Conservation (phyloP, 2,113 vertebrate species). For the Carlito syrichta region DNA sequence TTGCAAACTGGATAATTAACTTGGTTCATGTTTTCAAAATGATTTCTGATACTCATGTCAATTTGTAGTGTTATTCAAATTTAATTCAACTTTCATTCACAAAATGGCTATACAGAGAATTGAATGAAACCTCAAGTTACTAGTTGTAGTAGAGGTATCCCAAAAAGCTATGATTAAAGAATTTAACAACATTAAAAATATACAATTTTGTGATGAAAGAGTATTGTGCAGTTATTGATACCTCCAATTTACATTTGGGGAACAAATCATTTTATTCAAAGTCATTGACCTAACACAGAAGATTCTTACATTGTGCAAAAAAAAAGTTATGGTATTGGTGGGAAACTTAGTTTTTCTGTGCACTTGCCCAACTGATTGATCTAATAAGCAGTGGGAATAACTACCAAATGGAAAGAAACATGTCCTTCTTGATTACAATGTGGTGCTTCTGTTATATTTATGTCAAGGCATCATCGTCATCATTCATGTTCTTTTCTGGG, state of each 20-base stretch:
- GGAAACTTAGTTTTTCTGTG: background rate
- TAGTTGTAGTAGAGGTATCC: background rate
- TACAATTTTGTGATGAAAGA: background rate
- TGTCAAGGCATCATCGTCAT: background rate
- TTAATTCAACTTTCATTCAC: conserved; percentile 48
- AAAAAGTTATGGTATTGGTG: background rate
- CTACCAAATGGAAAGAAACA: background rate
- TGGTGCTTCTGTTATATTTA: background rate
- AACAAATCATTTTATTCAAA: background rate
- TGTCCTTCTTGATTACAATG: background rate
- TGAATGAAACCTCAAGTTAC: background rate
- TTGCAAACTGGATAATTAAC: conserved; percentile 59
- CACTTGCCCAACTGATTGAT: background rate
- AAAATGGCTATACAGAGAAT: conserved; percentile 3
- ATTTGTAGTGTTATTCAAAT: conserved; percentile 55
- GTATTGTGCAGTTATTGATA: background rate
- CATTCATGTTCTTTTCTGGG: conserved; percentile 42
- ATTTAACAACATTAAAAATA: conserved; percentile 16
- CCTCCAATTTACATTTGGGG: background rate
- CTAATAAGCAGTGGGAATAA: background rate
- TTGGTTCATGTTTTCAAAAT: conserved; percentile 60
- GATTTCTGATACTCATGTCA: conserved; percentile 52
- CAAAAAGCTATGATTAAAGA: background rate
- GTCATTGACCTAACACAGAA: background rate
- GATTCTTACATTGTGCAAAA: background rate